These are phyloP conservation scores for Cirrhinus mrigala DNA, from an alignment of 2,797 vertebrate species.

Conservation along the genomic window DNA sequence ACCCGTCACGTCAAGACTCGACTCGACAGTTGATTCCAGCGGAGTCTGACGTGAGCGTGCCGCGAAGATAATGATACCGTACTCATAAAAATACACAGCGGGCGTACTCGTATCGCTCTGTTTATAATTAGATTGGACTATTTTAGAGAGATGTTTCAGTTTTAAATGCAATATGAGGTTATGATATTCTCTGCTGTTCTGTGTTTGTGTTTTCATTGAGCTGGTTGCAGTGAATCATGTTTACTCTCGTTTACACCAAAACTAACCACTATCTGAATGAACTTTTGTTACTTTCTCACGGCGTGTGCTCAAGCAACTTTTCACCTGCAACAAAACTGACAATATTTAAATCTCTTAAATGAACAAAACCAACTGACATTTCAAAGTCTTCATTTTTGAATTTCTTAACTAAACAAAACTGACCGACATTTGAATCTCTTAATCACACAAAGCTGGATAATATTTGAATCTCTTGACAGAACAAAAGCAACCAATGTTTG, in stretches of 20 bases:
- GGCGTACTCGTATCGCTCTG: neutral
- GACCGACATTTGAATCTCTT: too few relatives aligned
- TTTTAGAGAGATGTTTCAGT: neutral
- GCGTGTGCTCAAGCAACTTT: neutral
- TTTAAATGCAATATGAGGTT: neutral
- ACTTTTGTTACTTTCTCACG: too few relatives aligned
- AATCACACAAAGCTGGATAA: neutral
- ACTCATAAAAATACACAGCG: neutral
- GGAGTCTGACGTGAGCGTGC: neutral
- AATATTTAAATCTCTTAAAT: neutral
- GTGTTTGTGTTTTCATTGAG: conserved; percentile 12
- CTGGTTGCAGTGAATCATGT: neutral
- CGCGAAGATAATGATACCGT: neutral
- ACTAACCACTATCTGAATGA: neutral
- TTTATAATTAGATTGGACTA: neutral
- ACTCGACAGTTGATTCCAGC: neutral
- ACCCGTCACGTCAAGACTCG: too few relatives aligned
- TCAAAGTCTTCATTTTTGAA: neutral
- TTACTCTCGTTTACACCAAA: neutral
- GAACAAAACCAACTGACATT: rapidly evolving
- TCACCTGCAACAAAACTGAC: too few relatives aligned
- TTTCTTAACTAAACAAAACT: rapidly evolving
- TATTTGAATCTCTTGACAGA: neutral
- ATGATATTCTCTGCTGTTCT: neutral
- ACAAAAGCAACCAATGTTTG: neutral